phyloP scores from a whole-genome alignment of 2,888 invertebrate species.

The Meloe dianella region DNA sequence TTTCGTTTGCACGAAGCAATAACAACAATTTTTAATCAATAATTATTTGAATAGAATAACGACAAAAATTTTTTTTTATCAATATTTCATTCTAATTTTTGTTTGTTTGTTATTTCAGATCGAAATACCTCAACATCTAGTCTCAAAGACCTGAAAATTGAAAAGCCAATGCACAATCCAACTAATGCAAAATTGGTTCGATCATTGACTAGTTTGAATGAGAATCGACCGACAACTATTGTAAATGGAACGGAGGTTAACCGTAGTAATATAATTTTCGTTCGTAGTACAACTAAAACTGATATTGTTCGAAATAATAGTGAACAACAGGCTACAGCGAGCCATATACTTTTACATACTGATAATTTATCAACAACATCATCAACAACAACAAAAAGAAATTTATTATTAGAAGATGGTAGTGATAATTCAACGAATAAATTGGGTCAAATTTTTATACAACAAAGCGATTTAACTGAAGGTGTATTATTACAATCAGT shows the following conservation, averaged over 20 bases:
- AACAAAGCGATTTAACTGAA: slow-evolving; percentile 54
- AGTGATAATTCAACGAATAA: slow-evolving; percentile 39
- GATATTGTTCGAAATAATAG: slow-evolving; percentile 32
- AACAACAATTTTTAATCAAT: neutral
- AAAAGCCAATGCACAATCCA: slow-evolving; percentile 50
- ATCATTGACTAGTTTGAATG: slow-evolving; percentile 42
- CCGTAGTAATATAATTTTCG: slow-evolving; percentile 53
- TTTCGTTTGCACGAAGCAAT: neutral
- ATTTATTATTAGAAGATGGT: slow-evolving; percentile 48
- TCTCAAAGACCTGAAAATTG: slow-evolving; percentile 23
- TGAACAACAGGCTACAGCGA: neutral
- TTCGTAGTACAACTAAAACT: slow-evolving; percentile 51
- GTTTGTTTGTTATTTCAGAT: slow-evolving; percentile 39
- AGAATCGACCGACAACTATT: slow-evolving; percentile 35
- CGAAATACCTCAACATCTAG: slow-evolving; percentile 28
- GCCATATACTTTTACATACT: slow-evolving; percentile 54
- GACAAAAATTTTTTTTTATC: too few relatives aligned
- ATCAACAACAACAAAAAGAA: slow-evolving; percentile 39
- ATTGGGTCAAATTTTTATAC: slow-evolving; percentile 54
- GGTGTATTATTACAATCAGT: slow-evolving; percentile 57
- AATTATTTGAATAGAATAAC: neutral
- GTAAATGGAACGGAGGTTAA: slow-evolving; percentile 44
- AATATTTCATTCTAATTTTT: neutral
- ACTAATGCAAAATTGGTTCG: slow-evolving; percentile 49
- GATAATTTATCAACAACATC: slow-evolving; percentile 43